Percentiles rank a stretch among this genome's conserved stretches.
Conservation (phyloP, 2,113 vertebrate genomes). For the Ammospiza nelsoni region DNA sequence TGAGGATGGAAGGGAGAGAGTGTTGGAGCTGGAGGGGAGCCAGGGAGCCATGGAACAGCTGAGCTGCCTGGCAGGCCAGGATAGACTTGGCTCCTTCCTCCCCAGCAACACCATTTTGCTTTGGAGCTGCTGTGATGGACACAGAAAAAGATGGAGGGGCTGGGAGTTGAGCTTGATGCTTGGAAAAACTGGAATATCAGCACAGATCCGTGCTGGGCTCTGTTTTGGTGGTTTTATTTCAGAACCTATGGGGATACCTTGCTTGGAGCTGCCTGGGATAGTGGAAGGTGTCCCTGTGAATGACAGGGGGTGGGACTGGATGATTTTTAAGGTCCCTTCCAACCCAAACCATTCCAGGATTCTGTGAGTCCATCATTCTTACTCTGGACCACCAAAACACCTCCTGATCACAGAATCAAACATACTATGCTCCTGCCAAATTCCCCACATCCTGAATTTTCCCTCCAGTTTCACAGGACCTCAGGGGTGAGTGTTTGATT, state of each 20-base stretch:
- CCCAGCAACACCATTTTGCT: fast-evolving
- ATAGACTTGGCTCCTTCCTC: background rate
- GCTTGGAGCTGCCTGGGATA: fast-evolving
- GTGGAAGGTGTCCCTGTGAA: background rate
- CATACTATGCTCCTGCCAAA: background rate
- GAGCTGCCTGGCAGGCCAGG: background rate
- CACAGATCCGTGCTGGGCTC: fast-evolving
- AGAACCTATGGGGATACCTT: fast-evolving
- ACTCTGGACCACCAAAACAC: fast-evolving
- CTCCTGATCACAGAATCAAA: too few species aligned
- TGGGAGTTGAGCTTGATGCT: fast-evolving
- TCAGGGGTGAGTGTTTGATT: background rate
- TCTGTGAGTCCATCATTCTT: background rate
- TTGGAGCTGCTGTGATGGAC: background rate
- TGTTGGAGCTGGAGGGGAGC: background rate
- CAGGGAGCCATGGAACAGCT: background rate
- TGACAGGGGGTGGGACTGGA: background rate
- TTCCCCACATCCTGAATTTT: background rate
- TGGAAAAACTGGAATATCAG: fast-evolving
- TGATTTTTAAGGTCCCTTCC: background rate
- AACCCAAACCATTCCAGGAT: background rate
- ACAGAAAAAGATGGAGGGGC: background rate
- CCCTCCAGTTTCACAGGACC: background rate
- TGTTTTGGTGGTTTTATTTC: fast-evolving
- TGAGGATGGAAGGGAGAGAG: background rate